Base-by-base conservation (phyloP, 2,888 invertebrate species). In the Drosophila demipolita region DNA sequence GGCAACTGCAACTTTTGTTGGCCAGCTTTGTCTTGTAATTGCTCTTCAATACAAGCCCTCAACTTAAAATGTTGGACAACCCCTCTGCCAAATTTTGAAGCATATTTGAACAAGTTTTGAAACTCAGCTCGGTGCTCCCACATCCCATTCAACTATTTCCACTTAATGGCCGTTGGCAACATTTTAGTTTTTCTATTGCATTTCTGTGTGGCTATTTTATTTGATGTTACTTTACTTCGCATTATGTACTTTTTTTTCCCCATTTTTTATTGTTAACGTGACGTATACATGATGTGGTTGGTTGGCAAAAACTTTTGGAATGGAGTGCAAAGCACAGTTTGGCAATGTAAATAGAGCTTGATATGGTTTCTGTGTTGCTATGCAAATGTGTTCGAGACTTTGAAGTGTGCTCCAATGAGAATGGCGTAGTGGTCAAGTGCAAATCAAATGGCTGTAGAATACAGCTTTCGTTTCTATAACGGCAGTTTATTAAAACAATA, bases 121-220 rank as follows among this genome's bases (percentile, higher is more conserved):
- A 72, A 79, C 71, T 79, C 15, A 62, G 67, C 53, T 66, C 60
- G 54, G 8, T 45, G 23, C 26, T 12, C 26, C 53, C 50, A 35
- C 33, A 35, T 53, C 15, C 53, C 33, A 26, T 49, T 75, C 62
- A 54, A 70, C 80, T 58, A 63, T 75, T 79, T 74, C 55, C 71
- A 74, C 80, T 81, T 78, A 81, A 74, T 78, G 82, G 74, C 82
- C 72, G 71, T 74, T 80, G 69, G 80, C 74, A 80, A 71, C 66
- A 74, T 81, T 77, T 78, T 60, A 65, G 63, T 66, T 62, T 69
- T 57, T 63, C 42, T 55, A 57, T 52, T 61, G 29, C 57, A 61
- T 62, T 73, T 61, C 48, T 23, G 40, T 72, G 63, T 66, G 66
- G 69, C 65, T 55, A 71, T 72, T 75, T 60, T 57, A 67, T 73